Conservation (phyloP, 2,113 vertebrate species). For the Dipodomys merriami region DNA sequence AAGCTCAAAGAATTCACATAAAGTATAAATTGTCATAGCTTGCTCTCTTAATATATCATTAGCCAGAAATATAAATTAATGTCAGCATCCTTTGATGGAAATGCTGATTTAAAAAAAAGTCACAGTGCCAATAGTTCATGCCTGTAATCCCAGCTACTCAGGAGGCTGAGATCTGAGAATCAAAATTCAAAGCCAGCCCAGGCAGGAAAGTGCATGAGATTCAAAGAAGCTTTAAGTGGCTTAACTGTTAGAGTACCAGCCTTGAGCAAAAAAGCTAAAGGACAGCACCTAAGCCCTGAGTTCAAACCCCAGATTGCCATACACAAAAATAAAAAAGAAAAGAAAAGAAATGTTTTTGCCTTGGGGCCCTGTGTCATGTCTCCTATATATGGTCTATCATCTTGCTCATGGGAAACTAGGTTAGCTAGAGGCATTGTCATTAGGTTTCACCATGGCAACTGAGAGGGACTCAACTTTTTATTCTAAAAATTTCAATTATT, state of each 20-base stretch:
- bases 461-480: background rate
- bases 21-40: background rate
- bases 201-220: no score
- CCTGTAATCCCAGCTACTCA: no score
- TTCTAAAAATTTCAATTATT: background rate
- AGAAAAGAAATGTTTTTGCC: background rate
- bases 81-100: conserved; percentile 20
- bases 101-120: background rate
- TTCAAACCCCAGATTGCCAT: no score
- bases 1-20: conserved; percentile 10
- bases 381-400: background rate
- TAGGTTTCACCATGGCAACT: background rate
- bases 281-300: no score
- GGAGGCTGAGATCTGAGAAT: no score
- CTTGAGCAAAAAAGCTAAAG: no score
- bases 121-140: no score
- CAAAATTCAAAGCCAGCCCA: no score
- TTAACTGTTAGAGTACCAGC: no score
- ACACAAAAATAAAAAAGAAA: no score
- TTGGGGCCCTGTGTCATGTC: background rate
- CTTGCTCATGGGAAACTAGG: background rate
- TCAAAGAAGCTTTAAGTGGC: no score
- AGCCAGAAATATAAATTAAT: background rate
- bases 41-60: background rate
- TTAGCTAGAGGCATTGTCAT: background rate